Base-by-base conservation (phyloP, 2,797 vertebrate genomes). In the Tokudaia tokunoshimensis region DNA sequence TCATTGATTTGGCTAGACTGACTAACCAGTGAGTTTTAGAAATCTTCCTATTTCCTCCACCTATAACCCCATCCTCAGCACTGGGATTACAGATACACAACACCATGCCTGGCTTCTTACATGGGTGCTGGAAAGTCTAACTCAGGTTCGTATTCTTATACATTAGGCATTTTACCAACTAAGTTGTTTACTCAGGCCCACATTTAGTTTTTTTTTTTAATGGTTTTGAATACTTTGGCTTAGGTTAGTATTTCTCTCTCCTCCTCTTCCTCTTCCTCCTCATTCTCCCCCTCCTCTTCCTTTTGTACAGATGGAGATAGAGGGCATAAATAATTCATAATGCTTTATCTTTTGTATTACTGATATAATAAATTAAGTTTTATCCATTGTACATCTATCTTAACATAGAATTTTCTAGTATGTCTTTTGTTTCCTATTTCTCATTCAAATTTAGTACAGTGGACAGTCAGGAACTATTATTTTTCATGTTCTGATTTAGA, bases 401-500 rank as follows among this genome's bases (percentile, higher is more conserved):
- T 91, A 86, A 44, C 72, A 65, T 72, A 72, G 8, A 82, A 79
- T 95, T 89, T 94, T 95, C n/a, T 94, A 61, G 94, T 89, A 34
- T 85, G 11, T 85, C 74, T 96, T 31, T 91, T 82, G 24, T 78
- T 95, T 50, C 11, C 50, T 93, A n/a, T 67, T 76, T 87, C 50
- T 52, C 24, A 63, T 52, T 24, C 65, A 70, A 70, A 41, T 19
- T 93, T 87, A 93, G 3, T 31, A 13, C 50, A 85, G 67, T 72
- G 87, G 37, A 85, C 55, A 37, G 31, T 76, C 44, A 89, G 14
- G 26, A 65, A 20, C 34, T 57, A 55, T 83, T 86, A 47, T 87
- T 97, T 97, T 95, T 96, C 26, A 70, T 96, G 94, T 94, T 92
- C 44, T 82, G 41, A 50, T 92, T 93, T 96, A 94, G 82, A 95